Base-by-base conservation (phyloP, 1,140 invertebrate genomes). In the Drosophila melanica region DNA sequence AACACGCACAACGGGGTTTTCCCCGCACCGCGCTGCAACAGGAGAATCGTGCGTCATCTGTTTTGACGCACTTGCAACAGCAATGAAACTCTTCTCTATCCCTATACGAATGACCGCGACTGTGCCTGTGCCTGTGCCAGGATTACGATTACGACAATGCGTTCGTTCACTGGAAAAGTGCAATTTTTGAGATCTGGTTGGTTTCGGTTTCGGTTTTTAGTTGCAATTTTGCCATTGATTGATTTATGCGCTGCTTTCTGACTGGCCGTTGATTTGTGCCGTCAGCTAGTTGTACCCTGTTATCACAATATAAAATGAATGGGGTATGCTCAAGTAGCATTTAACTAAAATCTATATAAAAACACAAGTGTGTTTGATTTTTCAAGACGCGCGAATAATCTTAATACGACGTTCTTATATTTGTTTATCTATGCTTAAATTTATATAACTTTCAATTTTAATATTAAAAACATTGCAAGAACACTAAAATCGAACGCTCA, bases 41-140 rank as follows among this genome's bases (percentile, higher is more conserved):
- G 23, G 30, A 20, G 12, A 42, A 60, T 69, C 64, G 54, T 67
- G 73, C 65, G 73, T 84, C 81, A 85, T 85, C 81, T 85, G 81
- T 66, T 66, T 42, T 60, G 54, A 57, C 33, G 48, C 53, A 53
- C 47, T 72, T 57, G 50, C 35, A 44, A 14, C 55, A 48, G 10
- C 5, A 27, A 27, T 7, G 27, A 7, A 27, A 27, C 27, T 5
- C 27, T 6, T 27, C 27, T 27, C 27, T 27, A 9, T 18, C 18
- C 16, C 16, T 47, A n/a, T 42, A 16, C 12, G 16, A 8, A 16
- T 18, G 16, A 0, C 27, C 27, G 6, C 7, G 27, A 7, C 27
- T 27, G 27, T 27, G 27, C 6, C 27, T 7, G 27, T 27, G 27
- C 23, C 23, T 5, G 23, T 1, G 12, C 4, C 39, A 41, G 45